Evolutionary conservation across 2,888 invertebrate species (phyloP), one percentile per base, ranked within the genome.

Genomic region (Chloromyia formosa): DNA sequence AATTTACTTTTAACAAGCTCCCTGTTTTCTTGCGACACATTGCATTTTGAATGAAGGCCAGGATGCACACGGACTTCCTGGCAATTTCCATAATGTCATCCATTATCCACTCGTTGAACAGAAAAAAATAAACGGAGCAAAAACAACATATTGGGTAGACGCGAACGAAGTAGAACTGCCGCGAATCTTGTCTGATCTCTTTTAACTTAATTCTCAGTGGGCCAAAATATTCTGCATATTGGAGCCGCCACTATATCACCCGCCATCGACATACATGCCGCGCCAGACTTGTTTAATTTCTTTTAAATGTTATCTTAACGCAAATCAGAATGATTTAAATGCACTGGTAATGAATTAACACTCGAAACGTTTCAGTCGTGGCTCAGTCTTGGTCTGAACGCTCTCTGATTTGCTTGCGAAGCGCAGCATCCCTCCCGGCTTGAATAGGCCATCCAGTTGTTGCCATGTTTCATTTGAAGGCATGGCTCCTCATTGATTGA

Each of bases 1-100:
- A 74, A 74, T 74, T 62, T 74, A 74, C 64, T 74, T 74, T 74
- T 74, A 74, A 74, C 74, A 74, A 74, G 74, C 64, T 64, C 42
- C 64, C 22, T 35, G 40, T 56, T 62, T 35, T 62, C 16, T 61
- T 54, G 62, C 64, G 49, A 22, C 49, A 49, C 49, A n/a, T n/a
- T 49, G 16, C 49, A 49, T 35, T 35, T 35, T 35, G 3, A 35
- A 35, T 35, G 27, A 35, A 35, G 27, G 16, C 49, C 49, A 49
- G 49, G 49, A 49, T 49, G 49, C 49, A 49, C 49, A 49, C 27
- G 27, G 16, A 49, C 49, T 49, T 49, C 49, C 49, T 49, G 49
- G 49, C 49, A 2, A 49, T 49, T 49, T 49, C 49, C 49, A 49
- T 49, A 49, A 49, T 49, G 49, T n/a, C 49, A 49, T 49, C 16